Base-by-base conservation (phyloP, 2,888 invertebrate species). In the Campopleginae sp. region DNA sequence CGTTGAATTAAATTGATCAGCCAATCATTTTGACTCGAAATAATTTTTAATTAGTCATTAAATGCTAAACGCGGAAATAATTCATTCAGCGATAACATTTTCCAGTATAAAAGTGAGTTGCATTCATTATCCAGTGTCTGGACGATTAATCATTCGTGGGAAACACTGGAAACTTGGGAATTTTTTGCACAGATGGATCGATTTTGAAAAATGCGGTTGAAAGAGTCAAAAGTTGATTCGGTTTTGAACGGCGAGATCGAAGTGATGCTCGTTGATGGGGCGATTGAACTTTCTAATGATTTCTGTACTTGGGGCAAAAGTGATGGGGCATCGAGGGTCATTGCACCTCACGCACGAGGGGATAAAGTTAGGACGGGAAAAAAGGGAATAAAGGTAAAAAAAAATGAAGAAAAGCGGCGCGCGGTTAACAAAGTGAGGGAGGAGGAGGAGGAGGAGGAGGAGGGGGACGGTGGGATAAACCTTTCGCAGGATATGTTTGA, bases 281-380 rank as follows among this genome's bases (percentile, higher is more conserved):
- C 77, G 74, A 78, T 85, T 65, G 76, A 85, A 85, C 85, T 85
- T 85, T 85, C 78, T 80, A 82, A 85, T 74, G 72, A 80, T 82
- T 82, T 72, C 31, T 54, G 44, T 31, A n/a, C 31, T 42, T 1
- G 38, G 27, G 63, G 46, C 48, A 65, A 48, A 76, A 76, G 48
- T 33, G 65, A 65, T 46, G 14, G 33, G 61, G 27, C 17, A 44
- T 10, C 38, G 51, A 38, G 66, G 44, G 31, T 66, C 77, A n/a
- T 77, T 66, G 65, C 14, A 77, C 66, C 44, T 23, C 10, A 44
- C 48, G 76, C 17, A 42, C 38, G 66, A 46, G 66, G 38, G 66
- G 48, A 48, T 65, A 17, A 17, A 27, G 42, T 44, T 61, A 19
- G 19, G 19, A 54, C 38, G 23, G 23, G 10, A 38, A 58, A 66